Conservation (phyloP, 2,113 vertebrate species). For the Podarcis cretensis region DNA sequence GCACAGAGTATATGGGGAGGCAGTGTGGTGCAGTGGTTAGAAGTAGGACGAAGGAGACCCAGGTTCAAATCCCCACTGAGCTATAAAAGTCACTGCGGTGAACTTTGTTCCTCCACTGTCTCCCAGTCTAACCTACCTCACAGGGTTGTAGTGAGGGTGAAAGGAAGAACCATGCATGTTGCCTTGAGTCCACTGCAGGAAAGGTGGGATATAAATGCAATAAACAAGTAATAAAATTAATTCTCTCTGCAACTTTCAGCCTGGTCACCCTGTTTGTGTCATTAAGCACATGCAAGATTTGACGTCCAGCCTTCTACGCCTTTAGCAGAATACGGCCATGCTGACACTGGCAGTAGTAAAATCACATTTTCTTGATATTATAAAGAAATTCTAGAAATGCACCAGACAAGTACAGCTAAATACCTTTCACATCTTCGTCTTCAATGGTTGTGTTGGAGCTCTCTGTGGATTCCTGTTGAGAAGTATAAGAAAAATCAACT, state of each 20-base stretch:
- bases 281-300: neutral
- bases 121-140: neutral
- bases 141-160: neutral
- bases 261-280: neutral
- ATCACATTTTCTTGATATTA: neutral
- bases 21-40: neutral
- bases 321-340: neutral
- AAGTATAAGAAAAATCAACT: conserved; percentile 49
- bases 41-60: neutral
- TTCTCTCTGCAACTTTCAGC: neutral
- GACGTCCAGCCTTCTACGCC: too few relatives aligned
- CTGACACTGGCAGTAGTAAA: rapidly evolving
- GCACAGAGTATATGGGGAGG: neutral
- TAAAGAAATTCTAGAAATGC: neutral
- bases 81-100: neutral
- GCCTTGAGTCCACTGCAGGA: neutral
- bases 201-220: neutral
- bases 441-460: conserved; percentile 97
- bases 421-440: conserved; percentile 98
- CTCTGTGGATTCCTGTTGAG: conserved; percentile 93
- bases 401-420: neutral
- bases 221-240: neutral
- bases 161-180: neutral
- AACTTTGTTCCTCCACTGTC: neutral
- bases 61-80: neutral